Evolutionary conservation across 2,113 vertebrate genomes (phyloP).

Genomic region (Pygoscelis adeliae): DNA sequence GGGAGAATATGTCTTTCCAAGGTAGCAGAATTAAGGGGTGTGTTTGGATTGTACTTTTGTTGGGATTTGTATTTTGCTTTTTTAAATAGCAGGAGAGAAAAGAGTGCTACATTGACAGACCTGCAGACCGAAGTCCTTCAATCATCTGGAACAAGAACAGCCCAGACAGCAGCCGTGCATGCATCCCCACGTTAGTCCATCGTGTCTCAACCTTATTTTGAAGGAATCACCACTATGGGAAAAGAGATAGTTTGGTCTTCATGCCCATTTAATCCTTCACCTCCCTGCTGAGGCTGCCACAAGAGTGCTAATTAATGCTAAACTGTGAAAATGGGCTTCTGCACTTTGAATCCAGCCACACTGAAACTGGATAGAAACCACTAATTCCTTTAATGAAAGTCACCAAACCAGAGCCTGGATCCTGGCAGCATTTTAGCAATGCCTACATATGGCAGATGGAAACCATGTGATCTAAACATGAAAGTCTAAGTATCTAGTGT

Average conservation of each 20-base stretch:
- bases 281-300: conserved; percentile 47
- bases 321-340: conserved; percentile 52
- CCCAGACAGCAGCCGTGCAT: background rate
- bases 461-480: background rate
- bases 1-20: background rate
- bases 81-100: background rate
- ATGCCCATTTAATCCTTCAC: conserved; percentile 36
- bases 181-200: background rate
- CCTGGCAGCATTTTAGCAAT: conserved; percentile 21
- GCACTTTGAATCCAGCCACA: conserved; percentile 47
- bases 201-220: background rate
- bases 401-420: conserved; percentile 56
- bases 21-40: background rate
- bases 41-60: background rate
- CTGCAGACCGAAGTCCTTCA: background rate
- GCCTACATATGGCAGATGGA: conserved; percentile 47
- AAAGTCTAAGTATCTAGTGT: background rate
- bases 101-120: background rate
- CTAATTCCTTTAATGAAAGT: conserved; percentile 69
- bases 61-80: background rate
- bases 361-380: conserved; percentile 72
- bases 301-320: conserved; percentile 62
- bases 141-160: background rate
- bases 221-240: background rate
- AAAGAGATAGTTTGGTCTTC: conserved; percentile 11